Percentiles rank a stretch among this genome's conserved stretches.
These are phyloP conservation scores for Ceratosolen solmsi DNA, from an alignment of 1,140 invertebrate genomes.

Conservation along the genomic window DNA sequence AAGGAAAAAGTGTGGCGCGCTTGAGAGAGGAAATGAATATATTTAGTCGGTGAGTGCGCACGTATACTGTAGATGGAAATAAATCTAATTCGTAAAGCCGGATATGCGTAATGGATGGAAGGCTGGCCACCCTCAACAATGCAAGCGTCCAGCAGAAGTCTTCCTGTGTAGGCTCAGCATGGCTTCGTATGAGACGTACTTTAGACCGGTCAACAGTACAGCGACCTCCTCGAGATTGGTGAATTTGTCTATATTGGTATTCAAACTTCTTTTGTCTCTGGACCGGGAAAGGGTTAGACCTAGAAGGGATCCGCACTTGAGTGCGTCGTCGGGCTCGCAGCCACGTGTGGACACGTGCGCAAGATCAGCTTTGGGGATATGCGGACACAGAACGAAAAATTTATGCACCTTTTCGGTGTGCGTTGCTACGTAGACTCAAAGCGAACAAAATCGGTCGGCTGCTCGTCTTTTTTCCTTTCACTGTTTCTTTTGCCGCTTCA, in stretches of 20 bases:
- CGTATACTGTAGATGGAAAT: slow-evolving; percentile 42
- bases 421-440: background rate
- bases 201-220: background rate
- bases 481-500: slow-evolving; percentile 33
- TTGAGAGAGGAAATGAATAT: slow-evolving; percentile 43
- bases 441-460: background rate
- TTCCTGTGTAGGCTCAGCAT: slow-evolving; percentile 4
- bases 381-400: background rate
- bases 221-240: background rate
- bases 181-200: background rate
- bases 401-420: background rate
- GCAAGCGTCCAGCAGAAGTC: slow-evolving; percentile 29
- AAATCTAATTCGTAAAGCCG: slow-evolving; percentile 50
- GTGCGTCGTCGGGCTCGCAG: background rate
- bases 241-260: background rate
- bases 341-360: background rate
- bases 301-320: background rate
- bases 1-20: background rate
- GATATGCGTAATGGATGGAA: slow-evolving; percentile 52
- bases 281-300: background rate
- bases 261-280: background rate
- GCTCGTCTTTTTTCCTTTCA: slow-evolving; percentile 26
- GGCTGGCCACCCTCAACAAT: slow-evolving; percentile 41
- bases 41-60: slow-evolving; percentile 24
- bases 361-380: background rate